phyloP scores from a whole-genome alignment of 35 echinoderm and acorn worm genomes.

The Diadema setosum region DNA sequence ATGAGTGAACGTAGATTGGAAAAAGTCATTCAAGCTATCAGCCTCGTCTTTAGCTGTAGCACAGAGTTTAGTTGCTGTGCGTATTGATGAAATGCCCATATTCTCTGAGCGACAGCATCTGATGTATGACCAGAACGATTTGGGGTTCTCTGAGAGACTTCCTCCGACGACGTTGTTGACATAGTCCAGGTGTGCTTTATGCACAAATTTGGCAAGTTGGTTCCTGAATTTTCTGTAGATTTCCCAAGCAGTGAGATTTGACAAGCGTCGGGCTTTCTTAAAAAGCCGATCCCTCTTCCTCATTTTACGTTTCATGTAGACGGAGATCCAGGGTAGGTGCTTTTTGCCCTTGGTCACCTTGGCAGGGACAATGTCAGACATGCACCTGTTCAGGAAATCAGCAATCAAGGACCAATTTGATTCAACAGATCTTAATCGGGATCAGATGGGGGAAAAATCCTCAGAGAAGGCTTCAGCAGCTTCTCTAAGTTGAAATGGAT shows the following conservation, averaged over 20 bases:
- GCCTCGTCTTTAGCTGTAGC: no score
- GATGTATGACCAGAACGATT: no score
- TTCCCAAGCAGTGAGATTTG: not conserved
- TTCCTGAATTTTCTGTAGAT: not conserved
- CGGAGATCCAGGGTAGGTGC: not conserved
- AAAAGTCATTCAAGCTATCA: no score
- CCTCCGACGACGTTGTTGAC: no score
- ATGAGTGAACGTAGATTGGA: no score
- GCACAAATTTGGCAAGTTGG: not conserved
- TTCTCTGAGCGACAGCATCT: no score
- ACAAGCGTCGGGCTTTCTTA: not conserved
- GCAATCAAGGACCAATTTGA: constrained; percentile 25
- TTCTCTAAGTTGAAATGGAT: not conserved
- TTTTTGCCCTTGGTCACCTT: constrained; percentile 16
- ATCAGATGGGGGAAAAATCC: not conserved
- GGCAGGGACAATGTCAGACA: constrained; percentile 5
- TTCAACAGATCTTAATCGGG: constrained; percentile 9
- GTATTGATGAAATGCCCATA: no score
- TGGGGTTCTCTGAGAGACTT: no score
- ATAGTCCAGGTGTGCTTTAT: not conserved
- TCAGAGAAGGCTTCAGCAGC: not conserved
- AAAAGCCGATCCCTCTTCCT: constrained; percentile 46
- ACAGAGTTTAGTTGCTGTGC: no score
- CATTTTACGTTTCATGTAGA: constrained; percentile 39
- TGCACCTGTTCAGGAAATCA: not conserved